Evolutionary conservation across 1,140 invertebrate species (phyloP), one percentile per base, ranked within the genome.

Genomic region (Meloidogyne exigua): DNA sequence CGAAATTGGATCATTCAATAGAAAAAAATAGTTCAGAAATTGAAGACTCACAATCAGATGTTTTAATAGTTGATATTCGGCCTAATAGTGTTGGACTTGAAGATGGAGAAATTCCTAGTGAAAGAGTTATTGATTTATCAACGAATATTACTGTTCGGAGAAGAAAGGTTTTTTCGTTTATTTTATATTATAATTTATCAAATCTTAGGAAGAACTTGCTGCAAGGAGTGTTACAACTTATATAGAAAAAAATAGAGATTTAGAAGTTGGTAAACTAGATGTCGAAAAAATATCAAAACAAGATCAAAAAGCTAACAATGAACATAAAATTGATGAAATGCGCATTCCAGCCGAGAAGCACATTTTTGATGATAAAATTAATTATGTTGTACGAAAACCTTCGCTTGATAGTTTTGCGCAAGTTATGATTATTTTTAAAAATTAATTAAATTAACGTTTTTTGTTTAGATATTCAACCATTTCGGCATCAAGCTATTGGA

Each of bases 391-490:
- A 18, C 2, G 39, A 68, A 68, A 68, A 42, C 66, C 66, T 18
- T 68, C 66, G 21, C 66, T 68, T 9, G 66, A 25, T 42, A 68
- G 66, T 42, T 68, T 32, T 32, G 66, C 66, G 66, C 15, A 68
- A 68, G 66, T 32, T 68, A 23, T 57, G 49, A n/a, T n/a, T n/a
- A n/a, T 57, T n/a, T 57, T 57, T 57, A n/a, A 57, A 15, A 49
- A 18, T 42, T 42, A n/a, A n/a, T 49, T 5, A 18, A 18, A 18
- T 18, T 5, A 49, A 18, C 18, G 3, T 4, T 21, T 21, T 57
- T 49, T 12, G 5, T 57, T 57, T 57, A 57, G 49, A 57, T n/a
- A 57, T 57, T 57, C 49, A 57, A 57, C 49, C 49, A 57, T 57
- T 57, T 57, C n/a, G 49, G 21, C n/a, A 57, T 57, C 49, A 57